These are phyloP conservation scores for Pemphigus obesinymphae DNA, from an alignment of 1,140 invertebrate species.

Conservation along the genomic window DNA sequence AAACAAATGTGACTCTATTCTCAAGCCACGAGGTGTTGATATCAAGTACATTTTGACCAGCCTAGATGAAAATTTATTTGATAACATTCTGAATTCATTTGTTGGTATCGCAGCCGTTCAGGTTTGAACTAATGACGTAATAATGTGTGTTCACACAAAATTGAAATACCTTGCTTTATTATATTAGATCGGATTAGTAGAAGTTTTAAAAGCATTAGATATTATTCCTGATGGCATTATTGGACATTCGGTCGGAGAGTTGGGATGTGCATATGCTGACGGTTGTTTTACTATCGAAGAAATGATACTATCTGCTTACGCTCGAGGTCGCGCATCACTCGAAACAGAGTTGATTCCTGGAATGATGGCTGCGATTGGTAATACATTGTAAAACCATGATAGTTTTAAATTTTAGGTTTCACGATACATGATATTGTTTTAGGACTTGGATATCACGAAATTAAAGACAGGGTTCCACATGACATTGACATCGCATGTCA, in stretches of 20 bases:
- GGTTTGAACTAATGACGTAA: slow-evolving; percentile 51
- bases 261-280: slow-evolving; percentile 68
- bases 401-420: slow-evolving; percentile 55
- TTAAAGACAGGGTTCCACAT: slow-evolving; percentile 59
- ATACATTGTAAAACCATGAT: neutral
- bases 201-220: slow-evolving; percentile 55
- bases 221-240: slow-evolving; percentile 62
- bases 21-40: slow-evolving; percentile 59
- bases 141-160: no score
- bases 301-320: slow-evolving; percentile 61
- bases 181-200: slow-evolving; percentile 64
- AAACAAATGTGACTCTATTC: slow-evolving; percentile 54
- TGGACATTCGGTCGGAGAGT: slow-evolving; percentile 65
- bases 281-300: slow-evolving; percentile 62
- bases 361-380: slow-evolving; percentile 57
- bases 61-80: slow-evolving; percentile 55
- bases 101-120: slow-evolving; percentile 75
- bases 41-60: slow-evolving; percentile 61
- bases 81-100: slow-evolving; percentile 64
- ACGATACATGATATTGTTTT: slow-evolving; percentile 62
- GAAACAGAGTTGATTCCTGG: slow-evolving; percentile 55
- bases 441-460: slow-evolving; percentile 53
- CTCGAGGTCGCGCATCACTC: slow-evolving; percentile 58
- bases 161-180: no score
- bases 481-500: slow-evolving; percentile 66